Conservation (phyloP, 2,797 vertebrate genomes). For the Oreochromis mossambicus region DNA sequence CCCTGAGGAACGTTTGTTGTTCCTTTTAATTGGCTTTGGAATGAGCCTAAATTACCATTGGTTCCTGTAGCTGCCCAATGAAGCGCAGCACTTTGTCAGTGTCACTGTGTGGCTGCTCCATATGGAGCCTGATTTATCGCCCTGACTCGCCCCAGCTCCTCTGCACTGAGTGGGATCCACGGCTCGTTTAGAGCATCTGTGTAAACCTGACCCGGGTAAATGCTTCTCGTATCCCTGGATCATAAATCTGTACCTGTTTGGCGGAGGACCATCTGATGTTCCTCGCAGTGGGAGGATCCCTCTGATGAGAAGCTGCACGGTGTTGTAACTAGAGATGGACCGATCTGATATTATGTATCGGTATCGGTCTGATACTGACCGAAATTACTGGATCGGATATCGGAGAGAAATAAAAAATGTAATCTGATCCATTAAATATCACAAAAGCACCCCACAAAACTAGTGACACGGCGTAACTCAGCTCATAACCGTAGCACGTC, state of each 20-base stretch:
- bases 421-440: no score
- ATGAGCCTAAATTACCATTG: not conserved
- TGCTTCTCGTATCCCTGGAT: not conserved
- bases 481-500: no score
- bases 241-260: conserved; percentile 30
- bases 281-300: conserved; percentile 29
- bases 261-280: not conserved
- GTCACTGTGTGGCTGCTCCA: not conserved
- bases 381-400: no score
- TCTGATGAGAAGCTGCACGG: conserved; percentile 26
- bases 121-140: conserved; percentile 49
- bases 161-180: conserved; percentile 15
- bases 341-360: no score
- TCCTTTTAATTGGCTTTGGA: not conserved
- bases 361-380: no score
- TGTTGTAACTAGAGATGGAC: not conserved
- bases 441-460: no score
- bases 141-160: not conserved
- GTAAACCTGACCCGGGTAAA: conserved; percentile 23
- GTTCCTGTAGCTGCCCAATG: conserved; percentile 14
- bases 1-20: not conserved
- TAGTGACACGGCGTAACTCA: no score
- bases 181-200: conserved; percentile 13
- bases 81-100: conserved; percentile 4
- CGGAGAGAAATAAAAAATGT: no score